These are phyloP conservation scores for Onychostruthus taczanowskii DNA, from an alignment of 2,113 vertebrate genomes.

Conservation along the genomic window DNA sequence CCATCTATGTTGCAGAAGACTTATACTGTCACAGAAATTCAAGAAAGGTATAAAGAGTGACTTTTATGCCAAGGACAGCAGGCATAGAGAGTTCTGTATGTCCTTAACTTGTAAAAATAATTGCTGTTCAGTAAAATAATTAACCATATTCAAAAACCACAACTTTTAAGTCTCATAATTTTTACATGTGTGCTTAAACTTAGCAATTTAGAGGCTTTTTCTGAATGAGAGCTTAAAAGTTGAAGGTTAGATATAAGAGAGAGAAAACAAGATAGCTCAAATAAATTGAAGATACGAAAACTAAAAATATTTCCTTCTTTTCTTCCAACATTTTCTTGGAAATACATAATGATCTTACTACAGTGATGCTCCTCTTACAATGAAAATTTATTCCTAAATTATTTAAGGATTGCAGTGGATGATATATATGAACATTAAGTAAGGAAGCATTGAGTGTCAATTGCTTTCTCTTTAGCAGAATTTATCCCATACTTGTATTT, in stretches of 20 bases:
- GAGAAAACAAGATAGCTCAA: not conserved
- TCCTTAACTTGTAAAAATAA: not conserved
- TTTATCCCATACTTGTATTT: not conserved
- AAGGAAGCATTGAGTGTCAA: constrained; percentile 56
- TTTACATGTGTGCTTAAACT: not conserved
- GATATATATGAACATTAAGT: constrained; percentile 74
- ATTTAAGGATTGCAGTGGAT: constrained; percentile 67
- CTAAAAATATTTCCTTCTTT: constrained; percentile 33
- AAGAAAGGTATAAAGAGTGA: not conserved
- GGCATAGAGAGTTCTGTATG: not conserved
- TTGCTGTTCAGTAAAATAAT: not conserved
- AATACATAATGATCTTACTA: constrained; percentile 49
- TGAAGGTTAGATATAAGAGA: not conserved
- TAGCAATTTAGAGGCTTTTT: not conserved
- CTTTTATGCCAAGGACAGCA: not conserved
- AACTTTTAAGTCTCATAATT: not conserved
- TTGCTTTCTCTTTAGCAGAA: constrained; percentile 44
- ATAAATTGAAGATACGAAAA: not conserved
- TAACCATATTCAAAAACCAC: not conserved
- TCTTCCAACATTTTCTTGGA: constrained; percentile 31
- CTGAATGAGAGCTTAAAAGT: not conserved
- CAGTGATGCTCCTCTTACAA: constrained; percentile 41
- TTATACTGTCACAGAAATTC: not conserved
- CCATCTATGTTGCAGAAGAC: not conserved
- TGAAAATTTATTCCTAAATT: constrained; percentile 73